Percentiles rank a stretch among this genome's conserved stretches.
These are phyloP conservation scores for Crocallis elinguaria DNA, from an alignment of 2,888 invertebrate species.

Conservation along the genomic window DNA sequence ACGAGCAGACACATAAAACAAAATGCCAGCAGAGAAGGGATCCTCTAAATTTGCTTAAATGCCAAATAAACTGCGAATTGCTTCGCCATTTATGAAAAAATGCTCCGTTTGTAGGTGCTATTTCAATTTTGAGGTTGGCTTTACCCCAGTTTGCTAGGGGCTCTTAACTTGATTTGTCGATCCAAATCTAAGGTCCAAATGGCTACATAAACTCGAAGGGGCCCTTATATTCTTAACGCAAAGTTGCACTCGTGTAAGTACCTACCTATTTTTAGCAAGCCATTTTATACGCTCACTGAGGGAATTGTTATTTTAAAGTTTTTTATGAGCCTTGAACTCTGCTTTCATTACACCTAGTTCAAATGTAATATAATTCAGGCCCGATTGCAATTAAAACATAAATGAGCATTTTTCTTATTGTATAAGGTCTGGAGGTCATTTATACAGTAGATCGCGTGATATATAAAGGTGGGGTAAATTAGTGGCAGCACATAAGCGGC, in stretches of 20 bases:
- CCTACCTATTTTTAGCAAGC: no score
- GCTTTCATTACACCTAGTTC: neutral
- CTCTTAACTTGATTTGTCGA: slow-evolving; percentile 24
- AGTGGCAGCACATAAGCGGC: slow-evolving; percentile 55
- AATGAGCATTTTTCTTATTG: slow-evolving; percentile 43
- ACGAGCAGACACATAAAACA: slow-evolving; percentile 83
- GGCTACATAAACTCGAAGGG: slow-evolving; percentile 9
- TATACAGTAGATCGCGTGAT: slow-evolving; percentile 54
- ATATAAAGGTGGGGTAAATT: slow-evolving; percentile 53
- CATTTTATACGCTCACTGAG: no score
- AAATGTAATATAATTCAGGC: slow-evolving; percentile 26
- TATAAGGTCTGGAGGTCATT: slow-evolving; percentile 45
- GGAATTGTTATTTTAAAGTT: neutral
- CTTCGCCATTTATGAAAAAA: slow-evolving; percentile 78
- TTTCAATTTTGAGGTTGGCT: slow-evolving; percentile 31
- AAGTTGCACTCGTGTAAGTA: no score
- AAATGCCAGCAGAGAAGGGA: slow-evolving; percentile 80
- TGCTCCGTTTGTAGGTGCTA: slow-evolving; percentile 51
- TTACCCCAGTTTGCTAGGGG: slow-evolving; percentile 17
- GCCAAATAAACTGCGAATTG: slow-evolving; percentile 83
- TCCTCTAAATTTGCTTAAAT: slow-evolving; percentile 82
- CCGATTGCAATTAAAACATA: slow-evolving; percentile 46
- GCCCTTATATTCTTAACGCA: slow-evolving; percentile 2
- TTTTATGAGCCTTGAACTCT: slow-evolving; percentile 10
- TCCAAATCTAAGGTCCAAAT: slow-evolving; percentile 6